These are phyloP conservation scores for Acestrorhynchus altus DNA, from an alignment of 2,797 vertebrate genomes.

Conservation along the genomic window DNA sequence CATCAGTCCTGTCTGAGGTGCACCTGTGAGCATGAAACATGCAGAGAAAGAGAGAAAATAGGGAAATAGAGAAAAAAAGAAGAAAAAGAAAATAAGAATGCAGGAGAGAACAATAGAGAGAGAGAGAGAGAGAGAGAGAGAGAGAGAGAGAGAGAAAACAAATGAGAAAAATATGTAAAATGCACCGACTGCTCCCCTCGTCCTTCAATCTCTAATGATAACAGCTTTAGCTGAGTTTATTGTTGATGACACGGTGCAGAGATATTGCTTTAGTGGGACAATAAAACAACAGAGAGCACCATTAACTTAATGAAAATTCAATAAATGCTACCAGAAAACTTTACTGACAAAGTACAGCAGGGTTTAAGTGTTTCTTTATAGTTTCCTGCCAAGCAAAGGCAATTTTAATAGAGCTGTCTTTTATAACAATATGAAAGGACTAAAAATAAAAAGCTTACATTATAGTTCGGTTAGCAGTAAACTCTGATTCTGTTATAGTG, in stretches of 20 bases:
- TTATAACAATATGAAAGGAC: slow-evolving; percentile 59
- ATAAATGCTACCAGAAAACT: slow-evolving; percentile 68
- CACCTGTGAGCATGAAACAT: slow-evolving; percentile 62
- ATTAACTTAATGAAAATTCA: slow-evolving; percentile 82
- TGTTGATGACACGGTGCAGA: slow-evolving; percentile 63
- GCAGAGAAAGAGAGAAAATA: not conserved
- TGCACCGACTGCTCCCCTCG: slow-evolving; percentile 21
- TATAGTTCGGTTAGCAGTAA: slow-evolving; percentile 60
- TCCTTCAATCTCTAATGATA: slow-evolving; percentile 57
- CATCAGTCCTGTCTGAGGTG: slow-evolving; percentile 79
- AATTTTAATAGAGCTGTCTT: slow-evolving; percentile 62
- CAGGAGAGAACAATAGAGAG: not conserved
- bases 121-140: not conserved
- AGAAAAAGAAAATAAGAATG: slow-evolving; percentile 20
- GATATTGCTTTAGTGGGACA: slow-evolving; percentile 68
- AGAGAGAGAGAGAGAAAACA: slow-evolving; percentile 1
- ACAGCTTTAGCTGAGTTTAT: slow-evolving; percentile 67
- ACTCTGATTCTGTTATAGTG: slow-evolving; percentile 55
- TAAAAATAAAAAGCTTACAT: slow-evolving; percentile 60
- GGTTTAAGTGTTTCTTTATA: slow-evolving; percentile 63
- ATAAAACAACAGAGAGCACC: slow-evolving; percentile 73
- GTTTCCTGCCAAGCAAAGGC: slow-evolving; percentile 55
- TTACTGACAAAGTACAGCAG: slow-evolving; percentile 66
- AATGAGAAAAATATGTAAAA: slow-evolving; percentile 36
- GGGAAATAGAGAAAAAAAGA: not conserved